These are phyloP conservation scores for Drosophila willistoni DNA, from an alignment of 1,140 invertebrate species.

Conservation along the genomic window DNA sequence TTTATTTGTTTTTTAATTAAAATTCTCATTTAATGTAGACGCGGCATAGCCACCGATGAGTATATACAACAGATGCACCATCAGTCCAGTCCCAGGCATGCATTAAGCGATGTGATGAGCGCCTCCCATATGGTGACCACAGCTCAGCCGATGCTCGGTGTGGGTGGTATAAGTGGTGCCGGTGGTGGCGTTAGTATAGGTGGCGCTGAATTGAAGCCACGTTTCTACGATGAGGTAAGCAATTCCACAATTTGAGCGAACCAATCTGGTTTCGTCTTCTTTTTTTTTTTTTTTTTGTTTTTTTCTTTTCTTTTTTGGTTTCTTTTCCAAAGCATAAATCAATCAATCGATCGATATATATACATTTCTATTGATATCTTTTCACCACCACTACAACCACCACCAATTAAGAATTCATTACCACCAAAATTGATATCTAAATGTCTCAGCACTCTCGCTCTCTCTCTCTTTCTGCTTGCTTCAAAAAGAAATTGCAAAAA, in stretches of 20 bases:
- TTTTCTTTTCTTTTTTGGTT: too few species aligned
- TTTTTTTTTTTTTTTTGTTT: too few species aligned
- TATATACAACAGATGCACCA: slow-evolving; percentile 86
- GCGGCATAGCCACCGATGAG: slow-evolving; percentile 89
- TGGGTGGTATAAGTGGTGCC: slow-evolving; percentile 64
- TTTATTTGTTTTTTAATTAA: too few species aligned
- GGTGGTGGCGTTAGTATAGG: slow-evolving; percentile 72
- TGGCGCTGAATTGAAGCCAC: slow-evolving; percentile 68
- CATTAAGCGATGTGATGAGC: slow-evolving; percentile 76
- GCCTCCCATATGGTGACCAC: slow-evolving; percentile 75
- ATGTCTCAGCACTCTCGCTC: slow-evolving; percentile 66
- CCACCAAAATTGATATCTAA: slow-evolving; percentile 58
- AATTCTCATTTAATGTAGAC: slow-evolving; percentile 75
- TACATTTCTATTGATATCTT: slow-evolving; percentile 7
- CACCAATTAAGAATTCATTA: neutral
- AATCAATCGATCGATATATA: too few species aligned
- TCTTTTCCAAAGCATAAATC: too few species aligned
- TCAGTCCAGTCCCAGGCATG: slow-evolving; percentile 73
- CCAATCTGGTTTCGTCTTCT: too few species aligned
- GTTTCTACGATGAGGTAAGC: slow-evolving; percentile 81
- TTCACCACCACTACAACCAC: slow-evolving; percentile 25
- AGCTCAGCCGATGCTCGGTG: slow-evolving; percentile 70
- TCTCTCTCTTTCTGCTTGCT: slow-evolving; percentile 56
- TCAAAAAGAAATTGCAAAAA: slow-evolving; percentile 21
- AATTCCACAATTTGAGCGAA: neutral